Evolutionary conservation across 2,113 vertebrate genomes (phyloP).

Genomic region (Corvus hawaiiensis): DNA sequence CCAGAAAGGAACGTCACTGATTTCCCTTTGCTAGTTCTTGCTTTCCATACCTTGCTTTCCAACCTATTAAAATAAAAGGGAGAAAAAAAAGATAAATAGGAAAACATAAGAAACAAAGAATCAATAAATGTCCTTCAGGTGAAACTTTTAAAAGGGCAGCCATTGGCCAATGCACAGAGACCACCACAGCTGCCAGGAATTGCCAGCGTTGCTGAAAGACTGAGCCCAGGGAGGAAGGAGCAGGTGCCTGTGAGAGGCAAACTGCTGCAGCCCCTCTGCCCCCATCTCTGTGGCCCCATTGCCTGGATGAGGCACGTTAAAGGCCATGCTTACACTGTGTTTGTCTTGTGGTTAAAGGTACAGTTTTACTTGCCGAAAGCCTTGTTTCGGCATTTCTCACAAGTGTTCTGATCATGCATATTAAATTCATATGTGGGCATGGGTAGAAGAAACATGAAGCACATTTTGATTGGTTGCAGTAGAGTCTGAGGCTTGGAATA

Average conservation of each 20-base stretch:
- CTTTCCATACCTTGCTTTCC: background rate
- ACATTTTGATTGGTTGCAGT: background rate
- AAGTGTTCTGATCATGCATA: background rate
- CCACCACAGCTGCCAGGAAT: background rate
- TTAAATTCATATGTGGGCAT: background rate
- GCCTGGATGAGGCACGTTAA: background rate
- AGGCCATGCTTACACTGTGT: fast-evolving
- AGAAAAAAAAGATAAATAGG: background rate
- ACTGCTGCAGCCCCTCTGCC: background rate
- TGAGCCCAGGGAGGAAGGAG: background rate
- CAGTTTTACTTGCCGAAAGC: background rate
- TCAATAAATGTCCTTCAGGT: background rate
- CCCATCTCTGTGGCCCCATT: fast-evolving
- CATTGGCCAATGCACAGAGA: background rate
- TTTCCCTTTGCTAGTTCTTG: background rate
- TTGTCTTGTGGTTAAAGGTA: background rate
- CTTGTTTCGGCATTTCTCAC: background rate
- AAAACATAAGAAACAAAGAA: background rate
- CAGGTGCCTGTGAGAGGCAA: background rate
- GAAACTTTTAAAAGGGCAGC: background rate
- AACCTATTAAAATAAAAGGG: background rate
- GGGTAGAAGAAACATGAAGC: background rate
- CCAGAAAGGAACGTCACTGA: background rate
- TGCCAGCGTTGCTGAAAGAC: background rate
- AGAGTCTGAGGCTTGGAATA: background rate